phyloP scores from a whole-genome alignment of 2,113 vertebrate genomes.

The Eulemur macaco region DNA sequence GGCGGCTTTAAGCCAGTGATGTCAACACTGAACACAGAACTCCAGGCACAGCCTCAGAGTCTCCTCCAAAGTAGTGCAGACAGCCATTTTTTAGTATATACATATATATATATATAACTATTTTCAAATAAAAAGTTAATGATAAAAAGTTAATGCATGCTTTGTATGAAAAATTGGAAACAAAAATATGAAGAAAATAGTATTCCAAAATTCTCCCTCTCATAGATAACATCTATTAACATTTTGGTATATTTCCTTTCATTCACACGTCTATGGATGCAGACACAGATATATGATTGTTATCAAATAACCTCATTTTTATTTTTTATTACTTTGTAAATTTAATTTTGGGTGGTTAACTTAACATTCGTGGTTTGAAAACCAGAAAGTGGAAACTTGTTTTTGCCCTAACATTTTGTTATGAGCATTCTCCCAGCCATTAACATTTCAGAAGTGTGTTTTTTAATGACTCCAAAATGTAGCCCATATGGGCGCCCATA shows the following conservation, averaged over 20 bases:
- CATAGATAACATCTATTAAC: background rate
- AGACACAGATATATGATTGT: background rate
- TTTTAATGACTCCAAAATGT: background rate
- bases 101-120: background rate
- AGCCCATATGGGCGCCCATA: fast-evolving
- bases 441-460: background rate
- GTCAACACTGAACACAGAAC: fast-evolving
- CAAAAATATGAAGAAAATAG: background rate
- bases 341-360: background rate
- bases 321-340: background rate
- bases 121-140: background rate
- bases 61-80: fast-evolving
- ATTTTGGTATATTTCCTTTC: background rate
- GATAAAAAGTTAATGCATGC: background rate
- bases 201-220: background rate
- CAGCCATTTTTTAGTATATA: too few relatives aligned
- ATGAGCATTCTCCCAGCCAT: background rate
- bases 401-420: background rate
- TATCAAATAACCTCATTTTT: background rate
- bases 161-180: background rate
- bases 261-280: too few relatives aligned
- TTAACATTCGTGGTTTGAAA: background rate
- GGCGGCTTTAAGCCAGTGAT: background rate
- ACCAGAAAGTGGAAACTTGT: background rate
- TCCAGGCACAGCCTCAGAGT: fast-evolving